These are phyloP conservation scores for Calonectris borealis DNA, from an alignment of 2,113 vertebrate genomes.

Conservation along the genomic window DNA sequence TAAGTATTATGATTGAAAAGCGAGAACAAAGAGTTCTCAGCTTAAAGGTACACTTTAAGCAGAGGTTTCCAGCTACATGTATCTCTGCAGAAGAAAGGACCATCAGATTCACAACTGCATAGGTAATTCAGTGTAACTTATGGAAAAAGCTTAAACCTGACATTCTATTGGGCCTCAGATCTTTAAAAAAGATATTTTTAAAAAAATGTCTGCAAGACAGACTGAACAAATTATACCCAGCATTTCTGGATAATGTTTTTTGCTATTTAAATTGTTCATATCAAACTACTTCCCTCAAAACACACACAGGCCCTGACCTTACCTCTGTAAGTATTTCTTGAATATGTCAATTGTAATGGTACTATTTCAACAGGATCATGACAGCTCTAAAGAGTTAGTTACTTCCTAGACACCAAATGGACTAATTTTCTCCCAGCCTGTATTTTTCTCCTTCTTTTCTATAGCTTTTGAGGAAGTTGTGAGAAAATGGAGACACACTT, in stretches of 20 bases:
- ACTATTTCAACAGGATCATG: background rate
- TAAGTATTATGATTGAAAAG: background rate
- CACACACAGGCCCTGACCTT: background rate
- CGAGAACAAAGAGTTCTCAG: background rate
- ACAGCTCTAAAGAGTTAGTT: background rate
- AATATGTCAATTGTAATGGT: background rate
- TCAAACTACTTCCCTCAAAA: background rate
- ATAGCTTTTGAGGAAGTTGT: background rate
- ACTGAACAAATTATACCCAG: background rate
- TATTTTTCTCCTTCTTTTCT: background rate
- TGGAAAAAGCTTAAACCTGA: background rate
- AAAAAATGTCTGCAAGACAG: background rate
- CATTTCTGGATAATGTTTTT: background rate
- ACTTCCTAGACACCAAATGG: background rate
- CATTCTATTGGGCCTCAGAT: background rate
- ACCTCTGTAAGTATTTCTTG: background rate
- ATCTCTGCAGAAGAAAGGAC: background rate
- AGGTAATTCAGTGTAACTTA: background rate
- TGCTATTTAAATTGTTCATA: background rate
- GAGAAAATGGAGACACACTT: background rate
- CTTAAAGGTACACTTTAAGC: background rate
- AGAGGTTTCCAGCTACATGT: background rate
- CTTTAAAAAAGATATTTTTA: background rate
- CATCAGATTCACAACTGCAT: background rate
- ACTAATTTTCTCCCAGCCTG: background rate